Conservation (phyloP, 1,140 invertebrate species). For the Trichonephila clavipes region DNA sequence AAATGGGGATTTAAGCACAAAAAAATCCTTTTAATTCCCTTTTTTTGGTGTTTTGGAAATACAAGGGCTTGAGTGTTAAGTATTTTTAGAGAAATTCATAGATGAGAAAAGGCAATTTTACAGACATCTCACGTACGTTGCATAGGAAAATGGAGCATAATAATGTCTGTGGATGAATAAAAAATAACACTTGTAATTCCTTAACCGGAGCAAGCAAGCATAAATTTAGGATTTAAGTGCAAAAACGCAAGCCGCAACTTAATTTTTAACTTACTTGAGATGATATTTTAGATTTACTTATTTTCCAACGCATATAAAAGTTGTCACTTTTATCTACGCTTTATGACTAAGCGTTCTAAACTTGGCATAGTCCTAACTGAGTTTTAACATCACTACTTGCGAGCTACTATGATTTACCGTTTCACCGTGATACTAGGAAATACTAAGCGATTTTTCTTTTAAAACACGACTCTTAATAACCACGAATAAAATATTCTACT, state of each 20-base stretch:
- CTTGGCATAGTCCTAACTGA: neutral
- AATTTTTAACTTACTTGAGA: slow-evolving; percentile 31
- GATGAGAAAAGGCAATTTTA: slow-evolving; percentile 29
- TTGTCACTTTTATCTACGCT: slow-evolving; percentile 27
- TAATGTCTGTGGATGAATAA: slow-evolving; percentile 28
- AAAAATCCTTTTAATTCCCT: neutral
- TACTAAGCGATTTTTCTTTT: neutral
- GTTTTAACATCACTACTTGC: slow-evolving; percentile 25
- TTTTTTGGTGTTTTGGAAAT: neutral
- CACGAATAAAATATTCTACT: neutral
- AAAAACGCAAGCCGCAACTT: slow-evolving; percentile 29
- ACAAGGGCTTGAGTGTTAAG: neutral
- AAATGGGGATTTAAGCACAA: neutral
- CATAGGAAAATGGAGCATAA: slow-evolving; percentile 43
- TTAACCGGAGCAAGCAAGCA: slow-evolving; percentile 20
- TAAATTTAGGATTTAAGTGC: slow-evolving; percentile 33
- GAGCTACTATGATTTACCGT: slow-evolving; percentile 5
- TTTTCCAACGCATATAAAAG: slow-evolving; percentile 23
- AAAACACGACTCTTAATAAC: neutral
- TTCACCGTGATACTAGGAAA: neutral
- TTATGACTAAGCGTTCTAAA: slow-evolving; percentile 27
- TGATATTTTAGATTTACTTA: slow-evolving; percentile 36
- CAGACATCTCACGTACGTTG: slow-evolving; percentile 35
- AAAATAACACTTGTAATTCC: neutral
- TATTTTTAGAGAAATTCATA: slow-evolving; percentile 19